phyloP scores from a whole-genome alignment of 1,140 invertebrate genomes.

The Anastrepha ludens region DNA sequence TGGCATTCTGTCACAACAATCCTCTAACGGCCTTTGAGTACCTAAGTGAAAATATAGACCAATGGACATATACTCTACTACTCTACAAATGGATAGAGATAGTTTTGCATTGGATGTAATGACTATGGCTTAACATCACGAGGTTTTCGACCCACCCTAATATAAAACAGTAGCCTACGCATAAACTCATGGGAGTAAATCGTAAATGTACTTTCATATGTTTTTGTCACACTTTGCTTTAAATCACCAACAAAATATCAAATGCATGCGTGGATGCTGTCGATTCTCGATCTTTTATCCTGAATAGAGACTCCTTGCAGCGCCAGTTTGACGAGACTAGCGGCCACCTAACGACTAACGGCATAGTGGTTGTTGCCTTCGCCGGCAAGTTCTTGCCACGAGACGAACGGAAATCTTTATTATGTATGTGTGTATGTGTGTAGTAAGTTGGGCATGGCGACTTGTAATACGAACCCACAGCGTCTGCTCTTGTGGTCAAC shows the following conservation, averaged over 20 bases:
- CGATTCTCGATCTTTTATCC: not conserved
- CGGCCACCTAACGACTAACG: not conserved
- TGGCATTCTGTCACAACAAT: no score
- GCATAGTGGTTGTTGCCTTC: not conserved
- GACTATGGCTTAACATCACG: not conserved
- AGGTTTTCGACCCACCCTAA: not conserved
- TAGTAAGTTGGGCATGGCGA: not conserved
- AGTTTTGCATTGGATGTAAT: no score
- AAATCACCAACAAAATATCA: not conserved
- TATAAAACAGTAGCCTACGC: not conserved
- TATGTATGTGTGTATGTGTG: not conserved
- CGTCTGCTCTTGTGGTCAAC: slow-evolving; percentile 40
- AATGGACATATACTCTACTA: no score
- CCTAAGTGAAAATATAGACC: no score
- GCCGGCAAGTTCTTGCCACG: slow-evolving; percentile 19
- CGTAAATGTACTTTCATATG: slow-evolving; percentile 33
- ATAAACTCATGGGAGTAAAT: not conserved
- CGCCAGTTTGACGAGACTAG: slow-evolving; percentile 23
- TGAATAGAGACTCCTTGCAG: not conserved
- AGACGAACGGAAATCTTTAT: not conserved
- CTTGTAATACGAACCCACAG: slow-evolving; percentile 42
- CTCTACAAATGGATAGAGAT: no score
- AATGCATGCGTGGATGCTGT: not conserved
- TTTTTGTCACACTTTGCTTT: slow-evolving; percentile 33
- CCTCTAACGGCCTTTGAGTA: no score